These are phyloP conservation scores for Conus canariensis DNA, from an alignment of 2,888 invertebrate genomes.

Conservation along the genomic window DNA sequence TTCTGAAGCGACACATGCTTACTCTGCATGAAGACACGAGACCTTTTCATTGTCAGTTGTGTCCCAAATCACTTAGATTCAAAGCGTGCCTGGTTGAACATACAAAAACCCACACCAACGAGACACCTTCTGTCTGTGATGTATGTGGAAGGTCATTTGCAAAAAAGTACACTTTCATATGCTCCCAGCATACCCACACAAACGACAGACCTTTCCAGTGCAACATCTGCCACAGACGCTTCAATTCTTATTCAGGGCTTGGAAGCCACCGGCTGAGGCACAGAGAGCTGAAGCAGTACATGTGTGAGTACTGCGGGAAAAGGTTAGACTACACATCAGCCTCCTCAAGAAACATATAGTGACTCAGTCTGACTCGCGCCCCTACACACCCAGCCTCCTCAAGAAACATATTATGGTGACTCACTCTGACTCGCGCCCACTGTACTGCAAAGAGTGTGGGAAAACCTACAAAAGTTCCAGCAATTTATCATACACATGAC, in stretches of 20 bases:
- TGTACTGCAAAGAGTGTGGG: background rate
- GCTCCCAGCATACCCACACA: background rate
- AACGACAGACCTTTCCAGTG: background rate
- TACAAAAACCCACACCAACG: background rate
- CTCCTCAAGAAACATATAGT: too few species aligned
- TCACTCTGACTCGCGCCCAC: background rate
- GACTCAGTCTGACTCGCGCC: too few species aligned
- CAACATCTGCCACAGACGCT: background rate
- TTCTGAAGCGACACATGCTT: background rate
- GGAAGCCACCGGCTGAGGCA: background rate
- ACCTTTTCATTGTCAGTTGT: background rate
- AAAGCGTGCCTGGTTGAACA: too few species aligned
- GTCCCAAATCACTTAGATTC: background rate
- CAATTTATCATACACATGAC: background rate
- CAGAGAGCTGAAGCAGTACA: background rate
- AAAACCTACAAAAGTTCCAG: background rate
- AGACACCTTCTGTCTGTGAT: background rate
- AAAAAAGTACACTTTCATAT: background rate
- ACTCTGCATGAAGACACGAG: background rate
- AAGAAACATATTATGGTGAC: background rate
- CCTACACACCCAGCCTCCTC: background rate
- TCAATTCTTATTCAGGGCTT: background rate
- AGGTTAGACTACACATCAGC: background rate
- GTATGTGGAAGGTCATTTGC: background rate
- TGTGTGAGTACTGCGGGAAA: background rate